Base-by-base conservation (phyloP, 2,113 vertebrate species). In the Centropus bengalensis region DNA sequence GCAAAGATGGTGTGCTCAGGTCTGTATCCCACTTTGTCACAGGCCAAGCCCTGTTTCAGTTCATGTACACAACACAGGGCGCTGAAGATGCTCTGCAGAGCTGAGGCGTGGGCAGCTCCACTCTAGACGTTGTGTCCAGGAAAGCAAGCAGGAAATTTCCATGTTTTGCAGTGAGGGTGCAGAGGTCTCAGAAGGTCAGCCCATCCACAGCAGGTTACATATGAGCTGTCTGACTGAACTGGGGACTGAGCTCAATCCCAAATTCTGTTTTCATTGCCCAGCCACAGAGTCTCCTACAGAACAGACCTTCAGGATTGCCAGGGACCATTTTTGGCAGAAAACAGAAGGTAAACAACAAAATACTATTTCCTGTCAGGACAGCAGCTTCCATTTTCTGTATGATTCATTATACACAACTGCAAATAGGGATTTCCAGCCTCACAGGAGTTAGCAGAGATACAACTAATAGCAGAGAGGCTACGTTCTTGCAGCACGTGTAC, bases 31-130 rank as follows among this genome's bases (percentile, higher is more conserved):
- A 36, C 55, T 81, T n/a, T 16, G 36, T 51, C 59, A 44, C 9
- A 49, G 58, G 59, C 8, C 69, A 80, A 62, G 32, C 27, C 24
- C 58, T 52, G 18, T 23, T 83, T 33, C 45, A 23, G 45, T 42
- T 69, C 67, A 59, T 45, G 58, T 19, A 9, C 4, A 8, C n/a
- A 40, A 8, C n/a, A 40, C 1, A 0, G 2, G 13, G 23, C 44
- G 28, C 21, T 66, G 56, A 71, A 71, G 60, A 42, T 2, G 5
- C 19, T 89, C 36, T 58, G 42, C 0, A 4, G 33, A 77, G 40
- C 20, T 32, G 38, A 70, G 32, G 10, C 15, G 70, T 2, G 3
- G 33, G 28, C 17, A 47, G 12, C 30, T 49, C 30, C 2, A 3
- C 9, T 82, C 26, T 24, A 66, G 62, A 40, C 6, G 47, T 54